Base-by-base conservation (phyloP, 2,113 vertebrate genomes). In the Pangasianodon gigas region DNA sequence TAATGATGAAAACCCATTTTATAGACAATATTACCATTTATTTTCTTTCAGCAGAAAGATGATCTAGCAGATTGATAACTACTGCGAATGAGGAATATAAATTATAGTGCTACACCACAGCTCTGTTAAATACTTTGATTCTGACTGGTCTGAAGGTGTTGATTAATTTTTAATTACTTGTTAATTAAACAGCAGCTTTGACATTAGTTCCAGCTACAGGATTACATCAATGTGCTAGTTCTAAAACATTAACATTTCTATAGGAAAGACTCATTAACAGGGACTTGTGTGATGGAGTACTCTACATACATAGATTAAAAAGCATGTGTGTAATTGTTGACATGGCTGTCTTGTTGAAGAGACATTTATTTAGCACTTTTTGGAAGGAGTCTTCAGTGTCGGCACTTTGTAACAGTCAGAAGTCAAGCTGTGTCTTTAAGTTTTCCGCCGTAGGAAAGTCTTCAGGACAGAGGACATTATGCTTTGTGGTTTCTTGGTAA, bases 41-140 rank as follows among this genome's bases (percentile, higher is more conserved):
- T 75, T 44, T 44, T 75, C 44, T 79, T 14, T 79, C 5, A 14
- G 46, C 24, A 51, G 10, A 79, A 51, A 26, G 11, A 51, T 29
- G 24, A 51, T 51, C 24, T 14, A 51, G 10, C 44, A 79, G 44
- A 24, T 14, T 79, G 46, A 48, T 29, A 71, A 37, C 10, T 32
- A 54, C 41, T 86, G 44, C 46, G 32, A 85, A 51, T 85, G 60
- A 85, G 37, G 24, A 85, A 69, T 67, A 69, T 51, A 52, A 67
- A 69, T 86, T 7, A 85, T 29, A 85, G 37, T 86, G 48, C 56
- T 24, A 26, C 19, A 75, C 5, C 26, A 54, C 80, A 19, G 51
- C 18, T 84, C 54, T 84, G 37, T 13, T 56, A 5, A 58, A 60
- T 60, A 41, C 19, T 26, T 58, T 41, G 0, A 41, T 82, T 56